Evolutionary conservation across 1,140 invertebrate species (phyloP), one percentile per base, ranked within the genome.

Genomic region (Zelostemma sp.): DNA sequence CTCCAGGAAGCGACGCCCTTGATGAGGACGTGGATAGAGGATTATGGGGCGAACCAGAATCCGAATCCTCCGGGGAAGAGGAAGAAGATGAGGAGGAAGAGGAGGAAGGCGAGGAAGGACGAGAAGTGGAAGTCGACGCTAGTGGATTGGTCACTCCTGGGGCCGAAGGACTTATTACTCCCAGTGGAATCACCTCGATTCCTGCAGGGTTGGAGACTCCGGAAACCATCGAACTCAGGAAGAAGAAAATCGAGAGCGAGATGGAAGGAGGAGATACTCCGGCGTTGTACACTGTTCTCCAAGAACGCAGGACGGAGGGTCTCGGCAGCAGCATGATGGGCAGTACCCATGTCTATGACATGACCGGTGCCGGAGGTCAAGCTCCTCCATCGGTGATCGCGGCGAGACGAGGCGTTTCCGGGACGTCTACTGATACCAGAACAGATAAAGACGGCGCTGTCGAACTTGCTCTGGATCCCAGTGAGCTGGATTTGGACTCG

Each of bases 311-410:
- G 51, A 91, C 93, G 6, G 96, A 97, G 49, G 88, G 92, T 55
- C 90, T 99, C 51, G 95, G 95, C 8, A 91, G 90, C 6, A 93
- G 97, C 74, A 99, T 99, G 97, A 99, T 99, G 97, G 97, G 92
- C 3, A 99, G 97, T 11, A 97, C 95, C 0, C 97, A 99, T 84
- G 94, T 97, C 0, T 99, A 99, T 82, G 97, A 99, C 79, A 90
- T 99, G 83, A 87, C 88, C 19, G 88, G 88, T 9, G 90, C 90
- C 6, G 87, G 87, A 25, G 89, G 88, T 0, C 83, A 83, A 63
- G 87, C 87, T 11, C 87, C 87, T 9, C 84, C 86, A 0, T 86
- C 87, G n/a, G 84, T 87, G 1, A 86, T 87, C 17, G 80, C 83
- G 17, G 81, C 84, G 5, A 72, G 81, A n/a, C 76, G 83, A 47